A percentile compares a stretch with the other conserved stretches of the same genome.
Conservation (phyloP, 2,113 vertebrate species). For the Megatriorchis doriae region DNA sequence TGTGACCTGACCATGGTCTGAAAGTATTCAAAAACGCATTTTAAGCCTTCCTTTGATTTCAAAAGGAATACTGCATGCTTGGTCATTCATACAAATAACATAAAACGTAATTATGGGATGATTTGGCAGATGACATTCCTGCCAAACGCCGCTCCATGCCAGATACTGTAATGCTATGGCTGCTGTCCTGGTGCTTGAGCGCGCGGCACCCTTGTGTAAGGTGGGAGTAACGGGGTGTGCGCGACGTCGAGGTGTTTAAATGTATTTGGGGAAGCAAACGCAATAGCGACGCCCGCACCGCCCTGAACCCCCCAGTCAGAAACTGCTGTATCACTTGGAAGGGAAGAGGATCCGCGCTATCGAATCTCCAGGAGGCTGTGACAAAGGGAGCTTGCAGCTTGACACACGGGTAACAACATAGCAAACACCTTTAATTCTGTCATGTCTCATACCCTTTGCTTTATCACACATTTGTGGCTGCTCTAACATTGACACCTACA, state of each 20-base stretch:
- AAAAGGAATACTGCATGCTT: conserved; percentile 79
- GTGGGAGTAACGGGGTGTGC: not conserved
- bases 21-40: conserved; percentile 77
- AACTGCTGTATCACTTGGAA: conserved; percentile 77
- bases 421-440: conserved; percentile 90
- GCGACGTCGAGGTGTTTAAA: conserved; percentile 3
- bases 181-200: conserved; percentile 40
- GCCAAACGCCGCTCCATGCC: conserved; percentile 74
- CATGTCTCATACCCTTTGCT: conserved; percentile 85
- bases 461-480: conserved; percentile 79
- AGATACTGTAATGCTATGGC: conserved; percentile 60
- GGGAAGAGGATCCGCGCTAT: conserved; percentile 76
- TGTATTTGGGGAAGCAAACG: conserved; percentile 17
- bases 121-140: conserved; percentile 78
- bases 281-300: not conserved
- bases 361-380: conserved; percentile 79
- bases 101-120: conserved; percentile 83
- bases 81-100: conserved; percentile 82
- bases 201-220: conserved; percentile 42
- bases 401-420: conserved; percentile 80
- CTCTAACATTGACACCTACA: conserved; percentile 74
- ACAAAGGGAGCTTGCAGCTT: conserved; percentile 79
- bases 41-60: conserved; percentile 78
- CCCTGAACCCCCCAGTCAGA: conserved; percentile 64
- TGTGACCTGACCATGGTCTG: conserved; percentile 77